Conservation (phyloP, 2,797 vertebrate species). For the Pterois miles region DNA sequence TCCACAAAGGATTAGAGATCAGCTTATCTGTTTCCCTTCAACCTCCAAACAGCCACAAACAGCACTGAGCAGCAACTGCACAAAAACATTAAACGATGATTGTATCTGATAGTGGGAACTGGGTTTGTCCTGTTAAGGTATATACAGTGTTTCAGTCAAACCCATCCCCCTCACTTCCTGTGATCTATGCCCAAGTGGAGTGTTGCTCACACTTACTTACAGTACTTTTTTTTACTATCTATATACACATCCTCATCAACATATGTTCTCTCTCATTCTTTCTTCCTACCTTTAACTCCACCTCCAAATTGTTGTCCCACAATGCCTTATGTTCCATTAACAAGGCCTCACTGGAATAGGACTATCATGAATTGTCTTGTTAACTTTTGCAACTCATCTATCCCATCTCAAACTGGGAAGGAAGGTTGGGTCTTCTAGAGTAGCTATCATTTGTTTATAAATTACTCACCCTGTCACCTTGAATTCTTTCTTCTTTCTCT, state of each 20-base stretch:
- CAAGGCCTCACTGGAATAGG: background rate
- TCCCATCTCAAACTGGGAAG: background rate
- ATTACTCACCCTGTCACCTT: no score
- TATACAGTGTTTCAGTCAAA: background rate
- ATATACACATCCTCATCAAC: background rate
- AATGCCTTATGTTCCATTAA: background rate
- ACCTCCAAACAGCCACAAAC: background rate
- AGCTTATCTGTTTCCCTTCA: constrained; percentile 4
- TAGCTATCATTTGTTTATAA: no score
- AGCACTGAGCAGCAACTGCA: background rate
- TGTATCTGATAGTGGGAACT: constrained; percentile 12
- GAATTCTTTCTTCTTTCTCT: no score
- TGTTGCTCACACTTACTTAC: background rate
- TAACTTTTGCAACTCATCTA: no score
- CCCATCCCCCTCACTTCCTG: background rate
- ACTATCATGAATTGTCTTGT: background rate
- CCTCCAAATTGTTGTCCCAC: background rate
- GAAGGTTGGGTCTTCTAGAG: background rate
- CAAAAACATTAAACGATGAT: no score
- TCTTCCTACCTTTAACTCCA: background rate
- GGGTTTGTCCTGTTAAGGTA: background rate
- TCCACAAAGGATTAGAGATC: background rate
- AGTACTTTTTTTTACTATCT: background rate
- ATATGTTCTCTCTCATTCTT: background rate
- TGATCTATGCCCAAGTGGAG: background rate